Conservation (phyloP, 2,113 vertebrate species). For the Aythya baeri region DNA sequence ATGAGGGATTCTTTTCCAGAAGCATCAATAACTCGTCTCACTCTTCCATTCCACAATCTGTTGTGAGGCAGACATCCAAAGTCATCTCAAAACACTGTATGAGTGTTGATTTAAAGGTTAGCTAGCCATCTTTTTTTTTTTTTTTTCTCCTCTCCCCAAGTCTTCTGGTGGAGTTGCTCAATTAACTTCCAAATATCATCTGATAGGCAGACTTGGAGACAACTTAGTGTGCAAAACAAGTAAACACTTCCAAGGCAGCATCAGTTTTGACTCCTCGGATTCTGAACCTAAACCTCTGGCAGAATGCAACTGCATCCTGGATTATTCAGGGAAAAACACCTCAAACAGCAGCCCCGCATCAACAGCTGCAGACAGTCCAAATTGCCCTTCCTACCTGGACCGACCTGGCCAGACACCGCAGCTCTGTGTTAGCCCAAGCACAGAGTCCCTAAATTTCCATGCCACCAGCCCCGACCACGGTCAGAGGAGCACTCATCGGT, state of each 20-base stretch:
- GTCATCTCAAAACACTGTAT: slow-evolving; percentile 36
- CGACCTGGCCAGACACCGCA: accelerated
- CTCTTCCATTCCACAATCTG: slow-evolving; percentile 53
- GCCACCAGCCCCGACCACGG: not conserved
- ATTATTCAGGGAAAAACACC: not conserved
- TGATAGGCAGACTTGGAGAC: not conserved
- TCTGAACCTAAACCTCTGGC: not conserved
- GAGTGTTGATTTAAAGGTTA: slow-evolving; percentile 63
- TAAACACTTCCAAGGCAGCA: not conserved
- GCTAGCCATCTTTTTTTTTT: not conserved
- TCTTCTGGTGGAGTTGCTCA: slow-evolving; percentile 22
- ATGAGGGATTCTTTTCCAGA: slow-evolving; percentile 20
- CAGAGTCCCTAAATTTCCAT: accelerated
- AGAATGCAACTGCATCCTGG: not conserved
- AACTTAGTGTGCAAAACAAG: not conserved
- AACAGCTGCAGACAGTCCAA: not conserved
- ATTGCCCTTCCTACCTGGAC: accelerated
- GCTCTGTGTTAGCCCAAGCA: accelerated
- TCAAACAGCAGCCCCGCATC: not conserved
- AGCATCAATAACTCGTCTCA: slow-evolving; percentile 46
- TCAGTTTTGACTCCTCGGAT: not conserved
- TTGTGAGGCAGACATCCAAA: slow-evolving; percentile 53
- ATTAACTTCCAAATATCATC: slow-evolving; percentile 17
- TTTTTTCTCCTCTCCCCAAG: not conserved
- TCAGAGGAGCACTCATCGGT: not conserved